phyloP scores from a whole-genome alignment of 2,888 invertebrate species.

The Eupeodes latifasciatus region DNA sequence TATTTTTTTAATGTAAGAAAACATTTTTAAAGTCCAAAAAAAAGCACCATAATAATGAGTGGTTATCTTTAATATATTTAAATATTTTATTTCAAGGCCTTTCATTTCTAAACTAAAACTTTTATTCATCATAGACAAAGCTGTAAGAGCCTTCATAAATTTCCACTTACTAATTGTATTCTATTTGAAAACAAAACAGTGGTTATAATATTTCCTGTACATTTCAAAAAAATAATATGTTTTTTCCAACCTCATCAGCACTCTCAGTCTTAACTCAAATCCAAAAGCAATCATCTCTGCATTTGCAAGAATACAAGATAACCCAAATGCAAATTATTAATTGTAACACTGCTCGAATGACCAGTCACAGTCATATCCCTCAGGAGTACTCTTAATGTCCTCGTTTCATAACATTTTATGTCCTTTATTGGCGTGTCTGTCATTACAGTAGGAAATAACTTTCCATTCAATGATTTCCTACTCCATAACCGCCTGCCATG shows the following conservation, averaged over 20 bases:
- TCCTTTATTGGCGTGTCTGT: slow-evolving; percentile 51
- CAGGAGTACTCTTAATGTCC: slow-evolving; percentile 25
- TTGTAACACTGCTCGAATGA: slow-evolving; percentile 32
- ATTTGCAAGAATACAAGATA: neutral
- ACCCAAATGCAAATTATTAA: neutral
- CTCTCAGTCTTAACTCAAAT: neutral
- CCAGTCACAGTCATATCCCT: slow-evolving; percentile 27
- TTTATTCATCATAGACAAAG: too few relatives aligned
- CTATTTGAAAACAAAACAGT: too few relatives aligned
- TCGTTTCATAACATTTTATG: slow-evolving; percentile 20
- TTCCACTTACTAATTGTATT: too few relatives aligned
- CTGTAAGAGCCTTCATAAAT: too few relatives aligned
- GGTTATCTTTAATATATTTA: too few relatives aligned
- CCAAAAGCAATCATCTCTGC: neutral
- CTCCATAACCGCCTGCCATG: neutral
- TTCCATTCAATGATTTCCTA: slow-evolving; percentile 61
- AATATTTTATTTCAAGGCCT: too few relatives aligned
- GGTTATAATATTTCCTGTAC: too few relatives aligned
- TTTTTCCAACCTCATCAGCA: neutral
- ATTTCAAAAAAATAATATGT: too few relatives aligned
- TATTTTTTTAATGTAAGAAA: too few relatives aligned
- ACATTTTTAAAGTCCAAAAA: too few relatives aligned
- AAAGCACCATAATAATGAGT: too few relatives aligned
- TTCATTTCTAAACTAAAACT: too few relatives aligned
- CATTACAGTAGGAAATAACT: slow-evolving; percentile 69